phyloP scores from a whole-genome alignment of 2,113 vertebrate species.

The Misgurnus mizolepis region DNA sequence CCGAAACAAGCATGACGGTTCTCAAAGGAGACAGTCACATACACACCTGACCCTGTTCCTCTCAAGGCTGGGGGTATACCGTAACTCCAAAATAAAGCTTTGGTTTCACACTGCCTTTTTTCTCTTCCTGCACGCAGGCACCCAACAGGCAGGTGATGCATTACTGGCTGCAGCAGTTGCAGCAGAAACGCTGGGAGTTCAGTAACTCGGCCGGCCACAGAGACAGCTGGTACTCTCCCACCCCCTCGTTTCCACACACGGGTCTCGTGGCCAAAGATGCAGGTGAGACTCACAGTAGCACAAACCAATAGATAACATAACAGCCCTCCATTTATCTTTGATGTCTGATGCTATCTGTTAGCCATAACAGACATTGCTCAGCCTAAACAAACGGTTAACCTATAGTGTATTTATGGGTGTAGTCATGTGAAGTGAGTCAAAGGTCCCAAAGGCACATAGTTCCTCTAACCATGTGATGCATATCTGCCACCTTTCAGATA shows the following conservation, averaged over 20 bases:
- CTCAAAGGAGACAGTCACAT: conserved; percentile 38
- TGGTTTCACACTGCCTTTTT: background rate
- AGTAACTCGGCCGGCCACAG: conserved; percentile 81
- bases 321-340: background rate
- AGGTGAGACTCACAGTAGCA: conserved; percentile 68
- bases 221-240: conserved; percentile 79
- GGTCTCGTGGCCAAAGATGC: conserved; percentile 90
- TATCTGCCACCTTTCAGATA: too few relatives aligned
- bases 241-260: conserved; percentile 70
- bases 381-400: background rate
- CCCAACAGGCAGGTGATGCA: conserved; percentile 88
- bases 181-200: conserved; percentile 97
- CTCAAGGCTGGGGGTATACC: conserved; percentile 43
- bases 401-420: background rate
- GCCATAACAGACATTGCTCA: background rate
- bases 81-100: conserved; percentile 42
- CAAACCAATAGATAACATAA: background rate
- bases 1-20: conserved; percentile 60
- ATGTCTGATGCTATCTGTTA: background rate
- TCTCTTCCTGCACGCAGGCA: conserved; percentile 67
- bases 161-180: conserved; percentile 94
- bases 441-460: background rate
- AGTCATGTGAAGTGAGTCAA: conserved; percentile 15
- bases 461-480: background rate
- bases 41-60: conserved; percentile 50